These are phyloP conservation scores for Muscina levida DNA, from an alignment of 2,888 invertebrate species.

Conservation along the genomic window DNA sequence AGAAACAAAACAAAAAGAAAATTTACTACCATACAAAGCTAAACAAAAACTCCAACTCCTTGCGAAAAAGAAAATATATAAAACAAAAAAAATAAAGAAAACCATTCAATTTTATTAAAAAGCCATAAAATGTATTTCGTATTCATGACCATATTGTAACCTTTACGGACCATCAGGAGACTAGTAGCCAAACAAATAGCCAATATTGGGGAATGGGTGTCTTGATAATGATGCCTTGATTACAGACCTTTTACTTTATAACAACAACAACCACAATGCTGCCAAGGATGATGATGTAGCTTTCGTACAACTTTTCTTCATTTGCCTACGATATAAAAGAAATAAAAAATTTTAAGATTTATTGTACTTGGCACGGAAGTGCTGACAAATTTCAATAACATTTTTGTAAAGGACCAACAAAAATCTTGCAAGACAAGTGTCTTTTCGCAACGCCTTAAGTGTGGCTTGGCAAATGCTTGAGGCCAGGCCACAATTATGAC, in stretches of 20 bases:
- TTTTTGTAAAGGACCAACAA: constrained; percentile 21
- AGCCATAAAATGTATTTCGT: constrained; percentile 64
- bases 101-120: constrained; percentile 56
- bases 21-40: not conserved
- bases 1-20: not conserved
- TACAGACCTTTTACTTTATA: not conserved
- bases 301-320: constrained; percentile 46
- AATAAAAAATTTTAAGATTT: constrained; percentile 46
- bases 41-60: not conserved
- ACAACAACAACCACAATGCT: too few relatives aligned
- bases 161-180: constrained; percentile 48
- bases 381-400: constrained; percentile 20
- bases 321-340: constrained; percentile 39
- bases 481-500: constrained; percentile 69
- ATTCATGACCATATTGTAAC: constrained; percentile 65
- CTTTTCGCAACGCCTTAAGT: constrained; percentile 68
- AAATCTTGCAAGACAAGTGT: constrained; percentile 67
- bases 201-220: constrained; percentile 27
- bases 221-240: constrained; percentile 34
- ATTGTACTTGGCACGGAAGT: constrained; percentile 19
- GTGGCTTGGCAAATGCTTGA: constrained; percentile 68
- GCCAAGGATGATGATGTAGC: constrained; percentile 45
- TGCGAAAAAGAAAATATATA: not conserved
- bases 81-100: too few relatives aligned
- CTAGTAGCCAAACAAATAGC: not conserved